phyloP scores from a whole-genome alignment of 2,113 vertebrate species.

The Nyctibius bracteatus region DNA sequence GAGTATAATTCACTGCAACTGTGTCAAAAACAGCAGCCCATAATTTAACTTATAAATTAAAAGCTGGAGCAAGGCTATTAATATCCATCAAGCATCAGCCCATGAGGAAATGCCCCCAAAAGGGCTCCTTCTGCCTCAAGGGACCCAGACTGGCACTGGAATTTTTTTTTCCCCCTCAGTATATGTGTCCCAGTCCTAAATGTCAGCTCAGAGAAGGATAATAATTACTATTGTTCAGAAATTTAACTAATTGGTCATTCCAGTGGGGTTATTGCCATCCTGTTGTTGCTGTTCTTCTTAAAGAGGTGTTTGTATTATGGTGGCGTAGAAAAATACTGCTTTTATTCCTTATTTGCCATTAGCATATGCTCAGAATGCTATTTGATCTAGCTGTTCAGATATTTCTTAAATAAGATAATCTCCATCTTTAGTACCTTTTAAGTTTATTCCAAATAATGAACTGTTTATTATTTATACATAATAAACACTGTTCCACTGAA shows the following conservation, averaged over 20 bases:
- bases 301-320: not conserved
- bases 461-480: too few relatives aligned
- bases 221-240: not conserved
- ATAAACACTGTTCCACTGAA: not conserved
- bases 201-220: not conserved
- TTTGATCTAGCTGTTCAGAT: not conserved
- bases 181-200: not conserved
- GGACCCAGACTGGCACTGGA: not conserved
- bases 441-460: not conserved
- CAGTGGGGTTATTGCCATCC: not conserved
- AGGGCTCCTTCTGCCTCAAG: not conserved
- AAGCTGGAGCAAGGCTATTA: not conserved
- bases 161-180: not conserved
- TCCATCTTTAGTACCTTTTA: not conserved
- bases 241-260: not conserved
- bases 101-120: not conserved
- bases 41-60: not conserved
- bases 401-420: not conserved
- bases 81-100: accelerated
- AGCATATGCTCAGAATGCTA: accelerated
- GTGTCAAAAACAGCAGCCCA: not conserved
- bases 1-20: accelerated
- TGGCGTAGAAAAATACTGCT: not conserved
- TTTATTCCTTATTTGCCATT: not conserved
- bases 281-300: not conserved